Percentiles rank a stretch among this genome's conserved stretches.
Conservation (phyloP, 2,113 vertebrate species). For the Pelvicachromis taeniatus region DNA sequence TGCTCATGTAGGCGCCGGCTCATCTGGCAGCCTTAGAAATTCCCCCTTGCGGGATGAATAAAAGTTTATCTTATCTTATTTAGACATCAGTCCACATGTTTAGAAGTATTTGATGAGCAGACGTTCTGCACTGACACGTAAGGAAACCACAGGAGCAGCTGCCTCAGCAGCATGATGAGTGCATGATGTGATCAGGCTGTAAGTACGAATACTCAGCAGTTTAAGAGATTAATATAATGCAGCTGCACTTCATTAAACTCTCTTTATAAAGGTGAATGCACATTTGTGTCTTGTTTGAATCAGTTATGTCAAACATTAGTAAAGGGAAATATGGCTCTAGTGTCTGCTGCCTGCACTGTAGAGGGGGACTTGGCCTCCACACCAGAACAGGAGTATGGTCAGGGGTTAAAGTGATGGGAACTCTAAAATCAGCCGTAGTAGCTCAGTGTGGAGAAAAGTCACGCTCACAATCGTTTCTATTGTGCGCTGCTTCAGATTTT, state of each 20-base stretch:
- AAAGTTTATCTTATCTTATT: no score
- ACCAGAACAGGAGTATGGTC: no score
- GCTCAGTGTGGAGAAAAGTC: background rate
- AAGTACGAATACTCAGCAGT: background rate
- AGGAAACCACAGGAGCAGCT: background rate
- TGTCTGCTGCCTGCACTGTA: no score
- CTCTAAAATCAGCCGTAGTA: no score
- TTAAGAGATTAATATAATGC: background rate
- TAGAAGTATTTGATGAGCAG: background rate
- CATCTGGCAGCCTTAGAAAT: no score
- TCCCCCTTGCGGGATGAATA: no score
- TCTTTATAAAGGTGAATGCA: background rate
- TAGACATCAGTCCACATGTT: background rate
- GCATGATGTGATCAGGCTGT: background rate
- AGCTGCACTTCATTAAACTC: background rate
- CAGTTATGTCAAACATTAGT: background rate
- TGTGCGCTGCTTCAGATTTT: background rate
- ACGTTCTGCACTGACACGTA: background rate
- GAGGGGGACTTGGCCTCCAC: no score
- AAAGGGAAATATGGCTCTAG: background rate
- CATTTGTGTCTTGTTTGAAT: background rate
- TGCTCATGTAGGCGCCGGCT: no score
- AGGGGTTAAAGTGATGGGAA: no score
- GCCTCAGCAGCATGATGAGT: background rate
- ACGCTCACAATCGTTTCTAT: background rate